Evolutionary conservation across 2,888 invertebrate genomes (phyloP).

Genomic region (Amiota minor): DNA sequence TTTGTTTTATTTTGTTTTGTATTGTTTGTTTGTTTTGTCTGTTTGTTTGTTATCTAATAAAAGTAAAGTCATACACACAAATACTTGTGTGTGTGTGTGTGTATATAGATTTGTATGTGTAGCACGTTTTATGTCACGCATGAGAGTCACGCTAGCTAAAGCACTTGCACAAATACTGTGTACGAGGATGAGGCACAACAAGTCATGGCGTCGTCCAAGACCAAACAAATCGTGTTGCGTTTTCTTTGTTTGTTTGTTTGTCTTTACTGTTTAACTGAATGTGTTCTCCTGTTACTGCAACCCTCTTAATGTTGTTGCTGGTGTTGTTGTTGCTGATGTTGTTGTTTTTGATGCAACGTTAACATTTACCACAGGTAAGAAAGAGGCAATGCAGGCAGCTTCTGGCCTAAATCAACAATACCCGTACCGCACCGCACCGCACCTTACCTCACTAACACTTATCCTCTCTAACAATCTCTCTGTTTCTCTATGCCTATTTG

Average conservation of each 20-base stretch:
- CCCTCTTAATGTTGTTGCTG: conserved; percentile 20
- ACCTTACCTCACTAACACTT: conserved; percentile 38
- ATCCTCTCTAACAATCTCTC: too few species aligned
- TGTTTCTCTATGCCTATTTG: too few species aligned
- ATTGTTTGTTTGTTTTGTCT: background rate
- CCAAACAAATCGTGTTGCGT: too few species aligned
- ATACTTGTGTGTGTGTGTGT: background rate
- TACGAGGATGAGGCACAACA: too few species aligned
- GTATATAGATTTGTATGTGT: background rate
- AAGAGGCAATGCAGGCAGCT: conserved; percentile 61
- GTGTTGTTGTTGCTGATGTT: conserved; percentile 11
- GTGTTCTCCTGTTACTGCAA: conserved; percentile 17
- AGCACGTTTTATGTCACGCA: background rate
- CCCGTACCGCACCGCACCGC: conserved; percentile 53
- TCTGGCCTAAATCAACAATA: conserved; percentile 40
- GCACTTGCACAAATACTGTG: too few species aligned
- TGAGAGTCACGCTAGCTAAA: conserved; percentile 16
- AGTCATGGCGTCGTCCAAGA: too few species aligned
- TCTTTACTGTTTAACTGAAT: too few species aligned
- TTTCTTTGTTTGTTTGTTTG: too few species aligned
- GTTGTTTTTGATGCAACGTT: conserved; percentile 22
- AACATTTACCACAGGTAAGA: conserved; percentile 56
- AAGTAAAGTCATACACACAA: background rate
- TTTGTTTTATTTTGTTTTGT: conserved; percentile 12
- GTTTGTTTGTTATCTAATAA: background rate